Conservation (phyloP, 2,113 vertebrate genomes). For the Epinephelus lanceolatus region DNA sequence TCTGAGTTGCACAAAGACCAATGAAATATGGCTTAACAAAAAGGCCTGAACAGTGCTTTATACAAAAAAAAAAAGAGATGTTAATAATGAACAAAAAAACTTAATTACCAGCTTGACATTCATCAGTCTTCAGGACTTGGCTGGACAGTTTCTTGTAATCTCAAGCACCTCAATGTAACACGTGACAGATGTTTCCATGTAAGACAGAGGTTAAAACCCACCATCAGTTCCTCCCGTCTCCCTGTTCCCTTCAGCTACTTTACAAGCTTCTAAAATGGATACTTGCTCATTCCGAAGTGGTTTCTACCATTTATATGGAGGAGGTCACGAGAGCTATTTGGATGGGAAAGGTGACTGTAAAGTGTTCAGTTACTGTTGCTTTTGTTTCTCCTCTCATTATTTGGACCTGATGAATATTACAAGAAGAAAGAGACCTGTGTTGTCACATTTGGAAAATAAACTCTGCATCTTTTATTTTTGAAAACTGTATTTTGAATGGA, state of each 20-base stretch:
- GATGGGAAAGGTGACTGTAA: conserved; percentile 48
- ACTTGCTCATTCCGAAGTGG: conserved; percentile 33
- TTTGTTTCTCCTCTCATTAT: conserved; percentile 22
- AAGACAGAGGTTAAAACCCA: conserved; percentile 33
- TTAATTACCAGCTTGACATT: not conserved
- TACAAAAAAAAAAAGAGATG: not conserved
- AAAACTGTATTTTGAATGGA: not conserved
- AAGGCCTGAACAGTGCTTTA: not conserved
- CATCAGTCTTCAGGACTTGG: not conserved
- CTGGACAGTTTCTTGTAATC: not conserved
- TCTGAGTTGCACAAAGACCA: not conserved
- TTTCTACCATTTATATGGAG: conserved; percentile 35
- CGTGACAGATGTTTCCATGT: conserved; percentile 45
- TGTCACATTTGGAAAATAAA: conserved; percentile 1
- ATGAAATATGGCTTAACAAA: no score
- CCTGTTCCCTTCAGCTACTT: conserved; percentile 41
- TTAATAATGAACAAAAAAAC: no score
- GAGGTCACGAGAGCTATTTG: conserved; percentile 9
- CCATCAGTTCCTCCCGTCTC: conserved; percentile 1
- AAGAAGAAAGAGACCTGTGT: not conserved
- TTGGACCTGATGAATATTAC: not conserved
- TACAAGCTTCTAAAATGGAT: conserved; percentile 50
- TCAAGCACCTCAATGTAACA: conserved; percentile 7
- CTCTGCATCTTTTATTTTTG: not conserved
- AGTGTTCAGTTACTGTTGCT: conserved; percentile 18